Base-by-base conservation (phyloP, 2,797 vertebrate species). In the Petrocephalus sullivani region DNA sequence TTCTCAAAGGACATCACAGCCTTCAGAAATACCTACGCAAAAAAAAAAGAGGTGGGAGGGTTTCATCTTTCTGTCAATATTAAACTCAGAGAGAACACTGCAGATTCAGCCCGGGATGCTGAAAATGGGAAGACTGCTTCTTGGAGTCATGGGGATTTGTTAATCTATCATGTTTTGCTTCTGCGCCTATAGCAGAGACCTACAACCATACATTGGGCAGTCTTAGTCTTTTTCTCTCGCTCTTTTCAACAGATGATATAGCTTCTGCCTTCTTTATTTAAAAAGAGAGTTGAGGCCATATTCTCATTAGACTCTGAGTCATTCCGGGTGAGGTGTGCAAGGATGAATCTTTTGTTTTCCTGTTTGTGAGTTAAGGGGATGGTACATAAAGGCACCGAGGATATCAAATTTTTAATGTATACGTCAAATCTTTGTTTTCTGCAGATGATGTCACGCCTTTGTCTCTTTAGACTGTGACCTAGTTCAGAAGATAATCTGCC, bases 21-120 rank as follows among this genome's bases (percentile, higher is more conserved):
- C 81, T 51, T 51, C 81, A 53, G 46, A n/a, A 51, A 28, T 53
- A 83, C 46, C 81, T 46, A 78, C 81, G 21, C 81, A 54, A 12
- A 53, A 83, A 54, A 37, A 83, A 54, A 41, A 41, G 9, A 46
- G 46, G 46, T 82, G 81, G 41, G 81, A 21, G 81, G n/a, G 49
- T 23, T 83, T 53, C 49, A 83, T 83, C 46, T 83, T 53, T 12
- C 81, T 83, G 81, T 83, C 81, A 83, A 83, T 37, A 82, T 46
- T 21, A 82, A 82, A 82, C 41, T 82, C 75, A 54, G 41, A 53
- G n/a, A 28, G 46, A 83, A 21, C 19, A 83, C n/a, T 6, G 46
- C 49, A 21, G 49, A 83, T 28, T 83, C 46, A 14, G 49, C 19
- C 21, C 1, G 19, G 46, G 49, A 83, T 23, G 81, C 81, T 49